phyloP scores from a whole-genome alignment of 1,140 invertebrate genomes.

The Papilio polytes region DNA sequence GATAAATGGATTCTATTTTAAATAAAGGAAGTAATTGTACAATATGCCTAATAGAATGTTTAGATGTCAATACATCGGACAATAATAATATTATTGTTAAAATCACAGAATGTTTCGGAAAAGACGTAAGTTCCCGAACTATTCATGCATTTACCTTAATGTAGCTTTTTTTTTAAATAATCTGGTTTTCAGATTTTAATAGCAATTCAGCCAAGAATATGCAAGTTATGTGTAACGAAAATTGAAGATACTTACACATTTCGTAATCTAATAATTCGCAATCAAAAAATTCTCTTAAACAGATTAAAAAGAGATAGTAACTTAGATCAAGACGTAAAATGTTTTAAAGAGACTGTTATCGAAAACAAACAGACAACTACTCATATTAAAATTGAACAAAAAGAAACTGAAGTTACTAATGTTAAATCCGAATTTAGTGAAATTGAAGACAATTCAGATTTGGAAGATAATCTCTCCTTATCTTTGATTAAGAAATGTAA shows the following conservation, averaged over 20 bases:
- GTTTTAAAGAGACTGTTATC: conserved; percentile 33
- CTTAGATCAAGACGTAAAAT: not conserved
- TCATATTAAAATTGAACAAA: conserved; percentile 29
- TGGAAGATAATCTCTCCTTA: conserved; percentile 34
- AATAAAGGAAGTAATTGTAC: not conserved
- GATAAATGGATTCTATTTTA: not conserved
- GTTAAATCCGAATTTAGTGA: not conserved
- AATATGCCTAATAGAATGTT: not conserved
- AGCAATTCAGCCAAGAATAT: conserved; percentile 51
- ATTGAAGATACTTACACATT: conserved; percentile 53
- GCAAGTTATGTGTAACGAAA: conserved; percentile 50
- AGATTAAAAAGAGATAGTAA: conserved; percentile 39
- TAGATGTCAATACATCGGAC: not conserved
- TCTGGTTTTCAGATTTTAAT: conserved; percentile 51
- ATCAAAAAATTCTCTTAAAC: conserved; percentile 49
- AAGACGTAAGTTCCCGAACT: conserved; percentile 10
- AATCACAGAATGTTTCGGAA: conserved; percentile 25
- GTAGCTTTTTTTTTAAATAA: not conserved
- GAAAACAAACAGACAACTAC: conserved; percentile 29
- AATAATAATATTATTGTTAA: not conserved
- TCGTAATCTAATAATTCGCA: conserved; percentile 49
- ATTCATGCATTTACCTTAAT: not conserved
- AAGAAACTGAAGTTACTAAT: not conserved
- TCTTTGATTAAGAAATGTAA: not conserved
- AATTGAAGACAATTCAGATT: conserved; percentile 33